Base-by-base conservation (phyloP, 2,888 invertebrate species). In the Desoria tigrina region DNA sequence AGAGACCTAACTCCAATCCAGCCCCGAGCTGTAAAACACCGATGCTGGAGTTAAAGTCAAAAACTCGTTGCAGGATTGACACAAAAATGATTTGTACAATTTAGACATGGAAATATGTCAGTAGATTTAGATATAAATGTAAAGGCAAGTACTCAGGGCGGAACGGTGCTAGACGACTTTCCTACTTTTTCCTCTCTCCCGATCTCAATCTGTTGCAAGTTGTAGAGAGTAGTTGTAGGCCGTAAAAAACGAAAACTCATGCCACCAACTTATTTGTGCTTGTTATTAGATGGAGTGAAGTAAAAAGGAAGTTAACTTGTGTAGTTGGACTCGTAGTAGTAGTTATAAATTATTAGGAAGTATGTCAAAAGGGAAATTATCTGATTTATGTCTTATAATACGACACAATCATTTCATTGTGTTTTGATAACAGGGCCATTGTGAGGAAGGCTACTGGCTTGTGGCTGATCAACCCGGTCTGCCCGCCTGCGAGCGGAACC, bases 361-460 rank as follows among this genome's bases (percentile, higher is more conserved):
- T 57, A 39, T 57, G 56, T 42, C 56, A 57, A 18, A 21, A 57
- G n/a, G 56, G 27, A 58, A 58, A 58, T 58, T 58, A 58, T 58
- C 58, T 58, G 58, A 58, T 58, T 58, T 58, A 58, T 23, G 45
- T 18, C 7, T 26, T 24, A 26, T 58, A 58, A 45, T 58, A 27
- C 24, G 23, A 42, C 14, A 27, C 37, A 16, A 23, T 37, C 37
- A 32, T 61, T 16, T 37, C 27, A 7, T 62, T 66, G n/a, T 11
- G 23, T 63, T 53, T 68, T 37, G 24, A 59, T 59, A 54, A 21
- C 56, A 74, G 73, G 76, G 76, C 51, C 74, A 76, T 64, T 76
- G 76, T 58, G 72, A 74, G 28, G 74, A 73, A 42, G 74, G 74
- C 6, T 73, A 71, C 61, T 76, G 76, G 76, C 66, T 76, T 1